Base-by-base conservation (phyloP, 1,140 invertebrate species). In the Heliconius melpomene region DNA sequence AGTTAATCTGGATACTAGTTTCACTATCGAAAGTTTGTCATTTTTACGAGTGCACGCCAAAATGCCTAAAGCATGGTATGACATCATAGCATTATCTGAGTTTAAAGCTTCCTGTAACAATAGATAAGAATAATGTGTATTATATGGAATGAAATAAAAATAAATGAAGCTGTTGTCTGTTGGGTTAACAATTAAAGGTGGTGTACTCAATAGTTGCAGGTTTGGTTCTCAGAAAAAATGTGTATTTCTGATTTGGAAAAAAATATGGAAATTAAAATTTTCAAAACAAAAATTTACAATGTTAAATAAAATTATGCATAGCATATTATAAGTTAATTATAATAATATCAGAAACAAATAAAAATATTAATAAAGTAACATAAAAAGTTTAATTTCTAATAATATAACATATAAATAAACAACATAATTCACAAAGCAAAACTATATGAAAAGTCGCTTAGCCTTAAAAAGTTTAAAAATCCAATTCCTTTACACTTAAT, bases 11-110 rank as follows among this genome's bases (percentile, higher is more conserved):
- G 97, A 96, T 3, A 99, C 98, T 70, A 99, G 95, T 93, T 99
- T 99, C 7, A 98, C 98, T 0, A 99, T 98, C 18, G 99, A 99
- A 26, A 99, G 95, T 75, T 98, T 97, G 94, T 99, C 99, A 74
- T 97, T 97, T 93, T 98, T 98, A 32, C 98, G 96, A 72, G 99
- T 99, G 89, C 99, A 98, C 89, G 99, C 99, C 16, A 99, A 95
- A 11, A 99, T 96, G n/a, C 99, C 99, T 16, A 99, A 94, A 1
- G 99, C 99, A 95, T 99, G 99, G 94, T 99, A 99, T 92, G 99
- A 98, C 6, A 98, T 98, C 98, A 98, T 98, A 0, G 98, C 96
- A 87, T 97, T 97, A 81, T 96, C 95, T 0, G 93, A 94, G 75
- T 94, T 95, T 18, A 96, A 85, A 6, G 95, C 95, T 86, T 96